A percentile compares a stretch with the other conserved stretches of the same genome.
phyloP scores from a whole-genome alignment of 2,888 invertebrate genomes.

The Alitta virens region DNA sequence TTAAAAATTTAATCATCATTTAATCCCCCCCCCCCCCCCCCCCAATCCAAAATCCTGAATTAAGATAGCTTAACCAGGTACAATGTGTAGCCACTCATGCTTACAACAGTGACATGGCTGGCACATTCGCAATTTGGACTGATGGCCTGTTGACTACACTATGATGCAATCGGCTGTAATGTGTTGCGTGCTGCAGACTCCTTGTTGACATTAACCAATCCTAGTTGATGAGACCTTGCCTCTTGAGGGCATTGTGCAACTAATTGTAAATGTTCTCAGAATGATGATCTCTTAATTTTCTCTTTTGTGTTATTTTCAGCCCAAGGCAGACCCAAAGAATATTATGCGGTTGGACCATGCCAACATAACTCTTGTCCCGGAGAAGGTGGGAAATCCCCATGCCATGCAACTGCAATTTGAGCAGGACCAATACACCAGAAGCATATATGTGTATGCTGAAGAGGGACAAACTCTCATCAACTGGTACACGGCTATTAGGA shows the following conservation, averaged over 20 bases:
- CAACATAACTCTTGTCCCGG: constrained; percentile 27
- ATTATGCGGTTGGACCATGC: constrained; percentile 25
- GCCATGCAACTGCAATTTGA: constrained; percentile 77
- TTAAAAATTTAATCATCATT: no score
- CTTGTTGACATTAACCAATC: no score
- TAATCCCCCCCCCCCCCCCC: no score
- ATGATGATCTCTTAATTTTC: not conserved
- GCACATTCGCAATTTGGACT: no score
- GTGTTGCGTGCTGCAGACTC: no score
- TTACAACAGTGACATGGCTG: no score
- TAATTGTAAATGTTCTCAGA: not conserved
- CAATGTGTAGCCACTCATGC: no score
- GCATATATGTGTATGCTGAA: constrained; percentile 83
- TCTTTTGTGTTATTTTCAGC: constrained; percentile 15
- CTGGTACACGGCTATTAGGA: constrained; percentile 81
- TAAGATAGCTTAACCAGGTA: no score
- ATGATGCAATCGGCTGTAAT: no score
- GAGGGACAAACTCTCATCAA: constrained; percentile 73
- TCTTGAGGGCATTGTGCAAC: not conserved
- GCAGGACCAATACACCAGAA: constrained; percentile 76
- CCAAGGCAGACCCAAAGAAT: constrained; percentile 27
- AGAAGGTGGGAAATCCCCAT: constrained; percentile 27
- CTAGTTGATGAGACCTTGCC: no score
- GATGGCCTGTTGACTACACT: no score
- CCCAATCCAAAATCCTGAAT: no score